Base-by-base conservation (phyloP, 2,113 vertebrate species). In the Carassius auratus region DNA sequence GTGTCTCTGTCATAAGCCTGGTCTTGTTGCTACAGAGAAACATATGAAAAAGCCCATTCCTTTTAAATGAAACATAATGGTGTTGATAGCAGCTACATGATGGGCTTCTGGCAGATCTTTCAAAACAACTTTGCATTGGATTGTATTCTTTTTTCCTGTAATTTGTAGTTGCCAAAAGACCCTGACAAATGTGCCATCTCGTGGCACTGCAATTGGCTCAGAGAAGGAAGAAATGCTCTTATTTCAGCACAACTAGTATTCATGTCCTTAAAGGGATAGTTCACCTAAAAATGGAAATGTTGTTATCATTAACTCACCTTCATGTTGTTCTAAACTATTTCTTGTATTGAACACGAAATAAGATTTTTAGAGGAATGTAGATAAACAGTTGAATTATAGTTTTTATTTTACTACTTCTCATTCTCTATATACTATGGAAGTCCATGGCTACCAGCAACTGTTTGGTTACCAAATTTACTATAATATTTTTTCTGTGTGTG, bases 61-160 rank as follows among this genome's bases (percentile, higher is more conserved):
- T 26, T 48, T 64, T 19, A 30, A 81, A 66, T 26, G 0, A 30
- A 80, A 64, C 38, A 30, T 17, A 66, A 66, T 81, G 0, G 38
- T 66, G n/a, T 81, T 50, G 78, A 69, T 52, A 79, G 62, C 76
- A 62, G 21, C 36, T 45, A 45, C 38, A 17, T n/a, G n/a, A 64
- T 48, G 38, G 38, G 78, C 38, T 81, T 62, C 33, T 81, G 78
- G 64, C 80, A 81, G 64, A 52, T 81, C 80, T 81, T 81, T 66
- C 80, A 69, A 69, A 81, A 81, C 79, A 69, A 69, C 45, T 48
- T 48, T 66, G 38, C 38, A n/a, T 26, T 81, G n/a, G 12, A 81
- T 17, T 50, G 48, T 48, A 81, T 48, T 66, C 38, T 50, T 79
- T 79, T 48, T 42, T 81, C 42, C 8, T 30, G 42, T 81, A 81